Evolutionary conservation across 2,797 vertebrate genomes (phyloP), one percentile per base, ranked within the genome.

Genomic region (Ctenopoma kingsleyae): DNA sequence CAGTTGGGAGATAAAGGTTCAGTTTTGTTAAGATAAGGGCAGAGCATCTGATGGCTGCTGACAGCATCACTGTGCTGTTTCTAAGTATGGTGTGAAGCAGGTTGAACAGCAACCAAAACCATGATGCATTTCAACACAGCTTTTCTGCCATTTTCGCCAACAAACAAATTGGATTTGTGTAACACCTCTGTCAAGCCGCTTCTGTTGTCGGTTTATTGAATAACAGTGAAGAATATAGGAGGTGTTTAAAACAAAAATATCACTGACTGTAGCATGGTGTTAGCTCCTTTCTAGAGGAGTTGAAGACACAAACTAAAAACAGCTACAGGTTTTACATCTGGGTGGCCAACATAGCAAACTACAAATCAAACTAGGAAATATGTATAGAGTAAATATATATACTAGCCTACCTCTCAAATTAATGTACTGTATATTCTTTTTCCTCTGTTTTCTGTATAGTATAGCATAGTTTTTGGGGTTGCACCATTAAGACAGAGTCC

Each of bases 1-100:
- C 69, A 73, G 52, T n/a, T 36, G 32, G 16, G 40, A 68, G 67
- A 74, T 74, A 53, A 57, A 54, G 32, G 35, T 68, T 71, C 41
- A 56, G 3, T 53, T 74, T 35, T 64, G 62, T 64, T 56, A 44
- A 71, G 66, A 71, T 59, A 71, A 70, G 19, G 13, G 27, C 38
- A 40, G 17, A 55, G 55, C n/a, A 41, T 60, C 51, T 50, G 64
- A 61, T 55, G 43, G 51, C 56, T 58, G 64, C 50, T 58, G 63
- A 75, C 59, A 65, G 50, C 61, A 67, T 71, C 25, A 44, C 27
- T 27, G 38, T 0, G 49, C 38, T 22, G 49, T 35, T 47, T 67
- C 23, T 35, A 54, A 55, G 52, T 35, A 38, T 20, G 6, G 20
- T 40, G 64, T 6, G 16, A 25, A n/a, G 25, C 19, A 23, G 44